phyloP scores from a whole-genome alignment of 2,797 vertebrate genomes.

The Hafferia zeledoni region DNA sequence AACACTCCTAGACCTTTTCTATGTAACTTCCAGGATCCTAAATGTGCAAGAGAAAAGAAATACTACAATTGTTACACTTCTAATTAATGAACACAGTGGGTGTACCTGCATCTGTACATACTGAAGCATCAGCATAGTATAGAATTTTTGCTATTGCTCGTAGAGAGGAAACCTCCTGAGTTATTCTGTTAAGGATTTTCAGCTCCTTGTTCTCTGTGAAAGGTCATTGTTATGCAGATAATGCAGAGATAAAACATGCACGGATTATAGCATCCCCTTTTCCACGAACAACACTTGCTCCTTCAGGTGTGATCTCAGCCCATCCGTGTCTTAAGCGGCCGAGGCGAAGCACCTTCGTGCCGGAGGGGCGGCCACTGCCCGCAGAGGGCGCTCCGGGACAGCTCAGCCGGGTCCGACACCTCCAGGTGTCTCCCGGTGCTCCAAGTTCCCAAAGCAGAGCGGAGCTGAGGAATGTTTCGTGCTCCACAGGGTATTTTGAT shows the following conservation, averaged over 20 bases:
- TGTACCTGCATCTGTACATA: neutral
- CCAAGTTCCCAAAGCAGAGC: neutral
- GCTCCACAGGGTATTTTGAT: neutral
- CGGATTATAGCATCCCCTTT: neutral
- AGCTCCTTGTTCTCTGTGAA: neutral
- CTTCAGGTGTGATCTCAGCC: neutral
- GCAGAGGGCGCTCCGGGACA: neutral
- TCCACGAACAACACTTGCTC: neutral
- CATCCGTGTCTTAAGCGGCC: neutral
- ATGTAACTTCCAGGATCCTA: neutral
- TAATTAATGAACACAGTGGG: neutral
- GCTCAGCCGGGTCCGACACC: neutral
- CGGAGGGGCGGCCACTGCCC: too few species aligned
- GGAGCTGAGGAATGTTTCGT: neutral
- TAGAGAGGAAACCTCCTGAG: neutral
- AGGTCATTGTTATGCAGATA: neutral
- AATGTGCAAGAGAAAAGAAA: neutral
- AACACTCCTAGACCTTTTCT: neutral
- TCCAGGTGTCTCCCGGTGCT: too few species aligned
- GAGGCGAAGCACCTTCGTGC: neutral
- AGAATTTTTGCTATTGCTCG: neutral
- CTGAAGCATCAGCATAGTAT: neutral
- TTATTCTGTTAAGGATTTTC: neutral
- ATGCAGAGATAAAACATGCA: neutral
- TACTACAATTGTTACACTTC: neutral